These are phyloP conservation scores for Pagetopsis macropterus DNA, from an alignment of 2,797 vertebrate species.

Conservation along the genomic window DNA sequence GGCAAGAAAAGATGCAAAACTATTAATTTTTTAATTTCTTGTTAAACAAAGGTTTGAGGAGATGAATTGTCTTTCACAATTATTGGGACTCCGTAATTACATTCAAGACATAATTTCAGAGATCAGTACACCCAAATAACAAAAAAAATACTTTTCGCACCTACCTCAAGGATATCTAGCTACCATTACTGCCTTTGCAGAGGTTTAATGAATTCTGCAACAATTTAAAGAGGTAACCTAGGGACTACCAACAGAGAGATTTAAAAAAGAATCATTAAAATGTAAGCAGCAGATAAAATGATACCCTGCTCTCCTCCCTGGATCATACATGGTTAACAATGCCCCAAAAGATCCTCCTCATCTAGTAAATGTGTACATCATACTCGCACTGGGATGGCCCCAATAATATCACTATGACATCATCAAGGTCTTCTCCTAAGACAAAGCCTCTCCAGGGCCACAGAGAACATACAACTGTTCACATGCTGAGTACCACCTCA, in stretches of 20 bases:
- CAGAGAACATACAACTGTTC: slow-evolving; percentile 4
- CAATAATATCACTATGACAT: not conserved
- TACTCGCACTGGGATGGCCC: not conserved
- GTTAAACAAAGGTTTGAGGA: not conserved
- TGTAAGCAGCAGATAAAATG: not conserved
- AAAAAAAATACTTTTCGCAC: not conserved
- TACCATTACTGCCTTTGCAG: not conserved
- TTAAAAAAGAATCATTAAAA: not conserved
- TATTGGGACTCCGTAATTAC: not conserved
- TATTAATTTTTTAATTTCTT: not conserved
- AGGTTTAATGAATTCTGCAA: not conserved
- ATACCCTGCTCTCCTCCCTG: not conserved
- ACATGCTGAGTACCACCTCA: not conserved
- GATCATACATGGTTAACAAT: not conserved
- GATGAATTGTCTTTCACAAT: not conserved
- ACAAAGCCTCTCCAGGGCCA: not conserved
- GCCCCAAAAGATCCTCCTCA: not conserved
- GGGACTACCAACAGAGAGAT: not conserved
- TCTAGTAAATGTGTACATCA: not conserved
- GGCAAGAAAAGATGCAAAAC: not conserved
- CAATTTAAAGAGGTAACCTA: not conserved
- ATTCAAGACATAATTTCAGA: too few species aligned
- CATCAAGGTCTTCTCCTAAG: not conserved
- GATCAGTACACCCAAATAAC: not conserved
- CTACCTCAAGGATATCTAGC: not conserved